A percentile compares a stretch with the other conserved stretches of the same genome.
phyloP scores from a whole-genome alignment of 2,113 vertebrate genomes.

The Oncorhynchus keta region DNA sequence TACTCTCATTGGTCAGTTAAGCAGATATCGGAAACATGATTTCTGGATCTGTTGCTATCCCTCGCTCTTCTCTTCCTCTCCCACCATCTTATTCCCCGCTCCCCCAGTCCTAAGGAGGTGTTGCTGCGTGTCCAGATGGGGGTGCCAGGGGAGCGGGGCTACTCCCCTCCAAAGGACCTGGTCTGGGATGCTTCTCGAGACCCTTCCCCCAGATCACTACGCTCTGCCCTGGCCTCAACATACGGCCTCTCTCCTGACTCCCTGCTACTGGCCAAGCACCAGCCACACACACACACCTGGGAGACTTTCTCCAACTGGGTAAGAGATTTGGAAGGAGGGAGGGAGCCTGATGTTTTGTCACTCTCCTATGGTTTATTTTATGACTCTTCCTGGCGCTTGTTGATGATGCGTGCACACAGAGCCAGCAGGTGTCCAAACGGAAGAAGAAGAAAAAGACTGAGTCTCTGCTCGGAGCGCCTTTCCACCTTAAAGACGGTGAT shows the following conservation, averaged over 20 bases:
- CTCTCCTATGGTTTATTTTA: neutral
- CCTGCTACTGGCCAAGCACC: conserved; percentile 89
- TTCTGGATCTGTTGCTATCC: neutral
- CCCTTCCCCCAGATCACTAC: conserved; percentile 75
- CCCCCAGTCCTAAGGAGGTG: conserved; percentile 79
- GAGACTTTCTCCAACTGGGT: conserved; percentile 88
- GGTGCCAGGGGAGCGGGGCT: conserved; percentile 79
- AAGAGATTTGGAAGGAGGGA: conserved; percentile 23
- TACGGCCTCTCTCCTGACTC: conserved; percentile 82
- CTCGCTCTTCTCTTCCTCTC: neutral
- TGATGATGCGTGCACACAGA: conserved; percentile 67
- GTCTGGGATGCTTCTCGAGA: conserved; percentile 84
- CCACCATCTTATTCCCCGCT: neutral
- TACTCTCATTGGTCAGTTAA: neutral
- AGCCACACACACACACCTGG: conserved; percentile 87
- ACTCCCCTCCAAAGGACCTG: conserved; percentile 76
- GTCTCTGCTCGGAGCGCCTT: conserved; percentile 81
- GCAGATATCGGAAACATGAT: neutral
- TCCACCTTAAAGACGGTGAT: conserved; percentile 90
- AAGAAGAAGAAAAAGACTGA: conserved; percentile 89
- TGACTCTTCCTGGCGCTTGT: neutral
- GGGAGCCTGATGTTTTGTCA: neutral
- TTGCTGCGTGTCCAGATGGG: conserved; percentile 82
- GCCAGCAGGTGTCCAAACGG: conserved; percentile 84
- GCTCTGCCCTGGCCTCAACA: conserved; percentile 76